Percentiles rank a stretch among this genome's conserved stretches.
These are phyloP conservation scores for Loriculus beryllinus DNA, from an alignment of 2,797 vertebrate species.

Conservation along the genomic window DNA sequence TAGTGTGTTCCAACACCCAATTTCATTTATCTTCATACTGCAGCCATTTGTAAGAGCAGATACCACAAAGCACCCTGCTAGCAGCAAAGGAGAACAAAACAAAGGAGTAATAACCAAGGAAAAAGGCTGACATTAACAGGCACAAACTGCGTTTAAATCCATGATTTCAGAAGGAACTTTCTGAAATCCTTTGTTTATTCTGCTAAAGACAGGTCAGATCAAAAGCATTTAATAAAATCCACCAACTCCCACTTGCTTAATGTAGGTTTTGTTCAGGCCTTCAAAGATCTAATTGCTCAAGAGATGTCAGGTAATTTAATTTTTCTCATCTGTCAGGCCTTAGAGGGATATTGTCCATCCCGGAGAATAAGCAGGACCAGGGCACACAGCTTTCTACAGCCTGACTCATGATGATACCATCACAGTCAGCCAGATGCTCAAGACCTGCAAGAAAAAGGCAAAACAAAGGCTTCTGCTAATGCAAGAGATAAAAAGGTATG, in stretches of 20 bases:
- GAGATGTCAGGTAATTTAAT: constrained; percentile 19
- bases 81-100: constrained; percentile 1
- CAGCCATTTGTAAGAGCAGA: constrained; percentile 31
- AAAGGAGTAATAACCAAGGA: constrained; percentile 7
- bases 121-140: constrained; percentile 2
- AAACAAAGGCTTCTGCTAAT: not conserved
- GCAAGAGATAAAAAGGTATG: not conserved
- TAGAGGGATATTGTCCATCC: not conserved
- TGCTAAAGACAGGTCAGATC: not conserved
- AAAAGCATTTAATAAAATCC: constrained; percentile 25
- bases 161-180: not conserved
- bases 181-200: not conserved
- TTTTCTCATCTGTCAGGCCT: constrained; percentile 8
- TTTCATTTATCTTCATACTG: constrained; percentile 46
- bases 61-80: not conserved
- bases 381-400: not conserved
- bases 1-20: not conserved
- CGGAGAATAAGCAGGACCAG: not conserved
- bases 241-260: not conserved
- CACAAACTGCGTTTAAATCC: constrained; percentile 13
- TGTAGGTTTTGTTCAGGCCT: not conserved
- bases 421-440: not conserved
- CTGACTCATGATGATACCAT: not conserved
- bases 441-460: not conserved
- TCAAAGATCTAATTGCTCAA: constrained; percentile 19